These are phyloP conservation scores for Cosmia pyralina DNA, from an alignment of 2,888 invertebrate species.

Conservation along the genomic window DNA sequence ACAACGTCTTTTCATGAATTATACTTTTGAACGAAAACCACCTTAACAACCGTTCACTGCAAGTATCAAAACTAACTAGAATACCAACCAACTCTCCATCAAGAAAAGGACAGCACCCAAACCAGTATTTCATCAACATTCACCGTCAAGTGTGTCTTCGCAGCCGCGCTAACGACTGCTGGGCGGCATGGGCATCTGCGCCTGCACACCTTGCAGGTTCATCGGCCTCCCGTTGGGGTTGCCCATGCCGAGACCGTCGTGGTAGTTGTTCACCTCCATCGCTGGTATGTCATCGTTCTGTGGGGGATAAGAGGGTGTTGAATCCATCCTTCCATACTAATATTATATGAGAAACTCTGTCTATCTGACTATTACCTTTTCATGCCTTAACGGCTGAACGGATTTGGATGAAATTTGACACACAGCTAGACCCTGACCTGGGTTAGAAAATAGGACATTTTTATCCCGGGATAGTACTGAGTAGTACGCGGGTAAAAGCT, in stretches of 20 bases:
- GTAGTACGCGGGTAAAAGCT: too few species aligned
- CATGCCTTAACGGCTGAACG: too few species aligned
- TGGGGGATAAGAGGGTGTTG: not conserved
- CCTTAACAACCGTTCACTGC: not conserved
- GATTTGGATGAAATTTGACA: too few species aligned
- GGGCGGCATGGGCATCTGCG: slow-evolving; percentile 86
- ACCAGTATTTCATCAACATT: slow-evolving; percentile 43
- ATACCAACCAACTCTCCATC: not conserved
- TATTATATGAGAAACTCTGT: too few species aligned
- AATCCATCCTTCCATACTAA: too few species aligned
- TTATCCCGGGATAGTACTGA: too few species aligned
- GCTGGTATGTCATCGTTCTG: slow-evolving; percentile 94
- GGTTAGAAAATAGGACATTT: too few species aligned
- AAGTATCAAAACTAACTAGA: slow-evolving; percentile 35
- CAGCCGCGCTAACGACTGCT: slow-evolving; percentile 82
- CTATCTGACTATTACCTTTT: too few species aligned
- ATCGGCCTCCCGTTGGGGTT: slow-evolving; percentile 88
- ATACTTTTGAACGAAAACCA: slow-evolving; percentile 1
- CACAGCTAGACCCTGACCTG: too few species aligned
- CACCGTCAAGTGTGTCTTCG: slow-evolving; percentile 6
- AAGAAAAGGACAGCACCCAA: slow-evolving; percentile 31
- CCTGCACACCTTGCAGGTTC: slow-evolving; percentile 88
- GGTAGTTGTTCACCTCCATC: slow-evolving; percentile 93
- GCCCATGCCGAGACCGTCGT: slow-evolving; percentile 88
- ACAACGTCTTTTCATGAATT: not conserved